Conservation (phyloP, 1,140 invertebrate genomes). For the Wasmannia auropunctata region DNA sequence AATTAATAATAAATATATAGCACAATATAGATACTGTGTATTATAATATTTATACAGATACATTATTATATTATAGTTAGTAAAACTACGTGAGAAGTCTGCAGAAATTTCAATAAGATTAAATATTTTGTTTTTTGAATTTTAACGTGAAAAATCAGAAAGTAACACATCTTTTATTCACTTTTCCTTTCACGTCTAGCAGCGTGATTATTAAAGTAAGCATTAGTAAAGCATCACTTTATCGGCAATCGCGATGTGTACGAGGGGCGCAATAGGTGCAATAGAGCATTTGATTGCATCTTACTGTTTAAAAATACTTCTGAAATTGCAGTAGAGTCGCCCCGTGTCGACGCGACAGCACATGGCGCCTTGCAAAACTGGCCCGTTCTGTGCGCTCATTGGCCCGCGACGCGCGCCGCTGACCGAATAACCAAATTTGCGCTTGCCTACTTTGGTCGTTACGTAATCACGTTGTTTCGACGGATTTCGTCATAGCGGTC, state of each 20-base stretch:
- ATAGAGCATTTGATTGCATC: background rate
- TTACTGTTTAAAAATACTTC: conserved; percentile 9
- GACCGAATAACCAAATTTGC: conserved; percentile 85
- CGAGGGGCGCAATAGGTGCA: background rate
- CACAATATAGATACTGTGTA: background rate
- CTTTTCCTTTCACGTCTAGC: background rate
- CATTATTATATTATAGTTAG: background rate
- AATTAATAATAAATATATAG: background rate
- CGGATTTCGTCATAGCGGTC: background rate
- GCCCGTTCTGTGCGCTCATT: conserved; percentile 56
- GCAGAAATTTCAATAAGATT: background rate
- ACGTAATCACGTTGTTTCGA: conserved; percentile 66
- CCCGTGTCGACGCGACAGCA: background rate
- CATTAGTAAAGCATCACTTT: background rate
- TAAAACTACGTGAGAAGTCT: background rate
- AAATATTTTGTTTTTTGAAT: background rate
- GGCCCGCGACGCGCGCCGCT: conserved; percentile 76
- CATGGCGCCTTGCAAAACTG: conserved; percentile 48
- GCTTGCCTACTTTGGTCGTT: conserved; percentile 82
- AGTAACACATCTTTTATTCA: background rate
- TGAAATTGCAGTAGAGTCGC: conserved; percentile 1
- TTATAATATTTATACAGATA: background rate
- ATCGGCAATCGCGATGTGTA: background rate
- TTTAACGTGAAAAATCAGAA: background rate
- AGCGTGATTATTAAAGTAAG: background rate